A percentile compares a stretch with the other conserved stretches of the same genome.
These are phyloP conservation scores for Eonycteris spelaea DNA, from an alignment of 2,113 vertebrate genomes.

Conservation along the genomic window DNA sequence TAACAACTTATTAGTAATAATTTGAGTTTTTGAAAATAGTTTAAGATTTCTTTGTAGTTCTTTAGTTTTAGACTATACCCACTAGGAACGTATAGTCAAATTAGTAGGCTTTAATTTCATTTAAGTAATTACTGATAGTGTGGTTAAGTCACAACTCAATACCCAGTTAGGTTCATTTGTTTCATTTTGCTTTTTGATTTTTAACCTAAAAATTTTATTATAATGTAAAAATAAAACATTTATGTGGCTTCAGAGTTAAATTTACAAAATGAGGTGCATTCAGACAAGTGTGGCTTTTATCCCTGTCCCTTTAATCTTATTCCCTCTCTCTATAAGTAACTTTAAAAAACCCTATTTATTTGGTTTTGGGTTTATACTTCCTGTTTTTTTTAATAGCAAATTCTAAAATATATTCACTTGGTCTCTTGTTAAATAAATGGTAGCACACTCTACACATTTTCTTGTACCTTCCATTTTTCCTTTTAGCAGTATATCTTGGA, in stretches of 20 bases:
- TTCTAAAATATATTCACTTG: not conserved
- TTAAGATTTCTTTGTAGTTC: not conserved
- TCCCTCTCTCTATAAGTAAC: not conserved
- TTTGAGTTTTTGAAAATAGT: not conserved
- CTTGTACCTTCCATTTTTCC: not conserved
- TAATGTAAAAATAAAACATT: not conserved
- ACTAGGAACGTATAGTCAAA: not conserved
- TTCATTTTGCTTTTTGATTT: not conserved
- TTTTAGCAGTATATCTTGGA: not conserved
- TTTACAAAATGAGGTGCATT: not conserved
- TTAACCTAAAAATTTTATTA: not conserved
- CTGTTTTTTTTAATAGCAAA: not conserved
- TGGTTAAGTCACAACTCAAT: not conserved
- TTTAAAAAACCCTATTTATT: not conserved
- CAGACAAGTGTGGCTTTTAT: not conserved
- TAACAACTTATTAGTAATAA: not conserved
- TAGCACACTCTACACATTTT: not conserved
- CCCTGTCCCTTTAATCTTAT: not conserved
- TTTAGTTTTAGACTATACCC: not conserved
- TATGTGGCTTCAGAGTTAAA: conserved; percentile 13
- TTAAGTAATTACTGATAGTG: not conserved
- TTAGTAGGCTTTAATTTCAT: not conserved
- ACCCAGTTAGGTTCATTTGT: not conserved
- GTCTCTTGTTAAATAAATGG: not conserved
- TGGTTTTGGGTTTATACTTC: not conserved